These are phyloP conservation scores for Ceratitis capitata DNA, from an alignment of 1,140 invertebrate genomes.

Conservation along the genomic window DNA sequence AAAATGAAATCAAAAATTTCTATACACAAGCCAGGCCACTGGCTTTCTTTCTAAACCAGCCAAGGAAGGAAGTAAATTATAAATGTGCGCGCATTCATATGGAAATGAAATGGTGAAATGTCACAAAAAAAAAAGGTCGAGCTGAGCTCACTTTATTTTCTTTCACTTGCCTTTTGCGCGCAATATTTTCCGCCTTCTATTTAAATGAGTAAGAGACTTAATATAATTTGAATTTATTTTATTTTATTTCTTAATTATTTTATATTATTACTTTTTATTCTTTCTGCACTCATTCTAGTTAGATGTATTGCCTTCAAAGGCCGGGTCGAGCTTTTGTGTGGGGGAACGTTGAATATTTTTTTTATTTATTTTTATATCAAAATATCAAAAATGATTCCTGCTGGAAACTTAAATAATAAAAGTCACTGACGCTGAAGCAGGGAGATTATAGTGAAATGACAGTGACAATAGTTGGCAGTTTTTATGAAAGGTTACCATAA, in stretches of 20 bases:
- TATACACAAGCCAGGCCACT: background rate
- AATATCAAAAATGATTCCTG: background rate
- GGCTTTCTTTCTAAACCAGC: background rate
- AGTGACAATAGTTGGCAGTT: background rate
- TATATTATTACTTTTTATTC: background rate
- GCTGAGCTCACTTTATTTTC: background rate
- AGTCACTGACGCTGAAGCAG: background rate
- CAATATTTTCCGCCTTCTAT: background rate
- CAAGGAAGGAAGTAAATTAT: background rate
- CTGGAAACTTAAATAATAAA: background rate
- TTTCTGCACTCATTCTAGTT: background rate
- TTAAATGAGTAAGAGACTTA: background rate
- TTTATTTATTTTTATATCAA: background rate
- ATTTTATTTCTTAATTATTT: background rate
- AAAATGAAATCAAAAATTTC: background rate
- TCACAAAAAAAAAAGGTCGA: background rate
- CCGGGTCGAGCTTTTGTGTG: background rate
- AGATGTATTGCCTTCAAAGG: background rate
- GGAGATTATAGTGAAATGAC: background rate
- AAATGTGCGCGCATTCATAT: background rate
- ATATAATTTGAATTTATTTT: background rate
- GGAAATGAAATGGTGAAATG: background rate
- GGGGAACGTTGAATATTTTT: background rate
- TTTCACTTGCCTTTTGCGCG: background rate
- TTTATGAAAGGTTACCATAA: background rate